Percentiles rank a stretch among this genome's conserved stretches.
Evolutionary conservation across 1,140 invertebrate genomes (phyloP).

Genomic region (Druon quercuslanigerum): DNA sequence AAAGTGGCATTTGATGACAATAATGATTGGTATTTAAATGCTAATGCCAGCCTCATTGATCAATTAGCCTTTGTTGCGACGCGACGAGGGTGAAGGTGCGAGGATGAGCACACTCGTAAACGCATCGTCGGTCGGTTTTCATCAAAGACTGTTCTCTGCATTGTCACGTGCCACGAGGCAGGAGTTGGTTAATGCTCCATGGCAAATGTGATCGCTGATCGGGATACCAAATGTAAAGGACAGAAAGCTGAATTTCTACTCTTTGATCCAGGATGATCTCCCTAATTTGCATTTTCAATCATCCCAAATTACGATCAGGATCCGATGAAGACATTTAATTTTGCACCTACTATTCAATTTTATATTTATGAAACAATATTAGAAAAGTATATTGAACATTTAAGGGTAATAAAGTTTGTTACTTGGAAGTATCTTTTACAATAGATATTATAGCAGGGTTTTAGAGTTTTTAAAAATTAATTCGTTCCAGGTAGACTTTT

Average conservation of each 20-base stretch:
- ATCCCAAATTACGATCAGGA: conserved; percentile 30
- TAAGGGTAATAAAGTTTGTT: too few species aligned
- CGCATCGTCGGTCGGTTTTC: conserved; percentile 12
- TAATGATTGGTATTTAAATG: conserved; percentile 65
- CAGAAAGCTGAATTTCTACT: conserved; percentile 10
- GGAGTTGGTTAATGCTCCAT: neutral
- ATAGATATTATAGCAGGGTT: too few species aligned
- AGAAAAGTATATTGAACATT: too few species aligned
- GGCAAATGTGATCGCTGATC: neutral
- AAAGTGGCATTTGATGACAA: conserved; percentile 53
- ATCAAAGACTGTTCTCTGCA: conserved; percentile 12
- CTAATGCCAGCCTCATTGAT: conserved; percentile 69
- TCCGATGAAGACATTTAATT: neutral
- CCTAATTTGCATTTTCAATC: conserved; percentile 56
- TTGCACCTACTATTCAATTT: neutral
- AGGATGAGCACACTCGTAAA: conserved; percentile 16
- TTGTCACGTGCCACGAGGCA: conserved; percentile 27
- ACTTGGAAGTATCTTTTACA: too few species aligned
- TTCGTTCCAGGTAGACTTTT: too few species aligned
- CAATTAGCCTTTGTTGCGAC: conserved; percentile 70
- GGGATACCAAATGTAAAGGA: neutral
- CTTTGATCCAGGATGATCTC: conserved; percentile 29
- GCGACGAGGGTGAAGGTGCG: conserved; percentile 43
- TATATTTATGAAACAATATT: too few species aligned
- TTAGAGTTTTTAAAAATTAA: too few species aligned